Base-by-base conservation (phyloP, 2,113 vertebrate species). In the Ceyx melanurus region DNA sequence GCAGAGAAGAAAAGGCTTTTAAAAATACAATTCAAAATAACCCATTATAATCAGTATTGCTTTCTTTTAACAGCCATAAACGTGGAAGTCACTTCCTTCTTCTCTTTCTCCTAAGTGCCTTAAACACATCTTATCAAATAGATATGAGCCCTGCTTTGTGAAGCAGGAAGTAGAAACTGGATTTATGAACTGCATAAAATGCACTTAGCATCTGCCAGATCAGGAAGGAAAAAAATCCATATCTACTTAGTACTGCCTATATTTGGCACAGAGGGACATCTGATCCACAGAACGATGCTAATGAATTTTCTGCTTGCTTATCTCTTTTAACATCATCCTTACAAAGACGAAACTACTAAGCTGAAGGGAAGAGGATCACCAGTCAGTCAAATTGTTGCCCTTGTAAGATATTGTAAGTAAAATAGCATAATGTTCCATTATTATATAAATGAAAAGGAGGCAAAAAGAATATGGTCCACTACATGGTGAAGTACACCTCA, bases 151-250 rank as follows among this genome's bases (percentile, higher is more conserved):
- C 26, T 86, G 88, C 54, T 90, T 85, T 89, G 65, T 76, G 58
- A 85, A 87, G 82, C 74, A 92, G 89, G 92, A 96, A 93, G 89
- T 43, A 87, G 58, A 87, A 91, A 77, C 62, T 66, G 74, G 71
- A 96, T 93, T 96, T 96, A 96, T 87, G 94, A 94, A 64, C 81
- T 89, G 92, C 81, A 92, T 87, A 89, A 81, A 79, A 95, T 84
- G 89, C 91, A 91, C 78, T 93, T 88, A 91, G 81, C 91, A 87
- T 93, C 91, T 91, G 86, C 74, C 2, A 3, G 62, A 61, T 64
- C 95, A 93, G 89, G 92, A 95, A 95, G 71, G 42, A 53, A 74
- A 93, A 90, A 78, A 91, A 96, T 86, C 37, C 61, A 0, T 65
- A 78, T 78, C 90, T 94, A 71, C 84, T 92, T 93, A 93, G 67